These are phyloP conservation scores for Megaceryle alcyon DNA, from an alignment of 2,797 vertebrate species.

Conservation along the genomic window DNA sequence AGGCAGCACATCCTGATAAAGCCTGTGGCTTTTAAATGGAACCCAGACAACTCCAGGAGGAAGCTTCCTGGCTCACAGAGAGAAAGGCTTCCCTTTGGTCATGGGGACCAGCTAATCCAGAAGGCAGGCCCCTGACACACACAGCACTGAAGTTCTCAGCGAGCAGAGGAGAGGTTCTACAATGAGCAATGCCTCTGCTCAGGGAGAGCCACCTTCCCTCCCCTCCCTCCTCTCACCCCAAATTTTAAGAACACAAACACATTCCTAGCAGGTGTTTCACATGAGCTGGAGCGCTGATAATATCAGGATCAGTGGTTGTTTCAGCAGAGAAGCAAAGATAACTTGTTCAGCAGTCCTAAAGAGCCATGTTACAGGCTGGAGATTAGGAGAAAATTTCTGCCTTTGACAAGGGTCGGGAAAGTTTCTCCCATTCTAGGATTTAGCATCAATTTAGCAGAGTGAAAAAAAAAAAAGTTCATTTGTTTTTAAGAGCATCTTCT, in stretches of 20 bases:
- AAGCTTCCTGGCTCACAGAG: background rate
- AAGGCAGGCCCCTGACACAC: background rate
- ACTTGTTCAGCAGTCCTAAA: slow-evolving; percentile 34
- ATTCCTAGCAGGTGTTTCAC: background rate
- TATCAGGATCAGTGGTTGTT: background rate
- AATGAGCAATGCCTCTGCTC: background rate
- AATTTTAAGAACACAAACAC: background rate
- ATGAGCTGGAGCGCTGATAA: background rate
- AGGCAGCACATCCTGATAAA: background rate
- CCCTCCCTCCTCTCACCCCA: background rate
- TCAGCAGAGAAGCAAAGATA: slow-evolving; percentile 49
- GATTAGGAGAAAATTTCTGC: slow-evolving; percentile 51
- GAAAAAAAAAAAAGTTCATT: background rate
- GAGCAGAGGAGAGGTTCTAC: background rate
- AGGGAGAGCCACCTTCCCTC: background rate
- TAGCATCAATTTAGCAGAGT: background rate
- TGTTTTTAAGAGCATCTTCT: background rate
- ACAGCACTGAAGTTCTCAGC: fast-evolving
- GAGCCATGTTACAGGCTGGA: slow-evolving; percentile 51
- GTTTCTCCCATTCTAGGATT: slow-evolving; percentile 40
- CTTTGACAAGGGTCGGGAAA: slow-evolving; percentile 32
- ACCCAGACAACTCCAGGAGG: background rate
- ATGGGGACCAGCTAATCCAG: background rate
- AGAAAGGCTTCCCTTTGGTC: background rate
- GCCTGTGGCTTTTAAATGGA: background rate